These are phyloP conservation scores for Auanema sp. DNA, from an alignment of 2,888 invertebrate species.

Conservation along the genomic window DNA sequence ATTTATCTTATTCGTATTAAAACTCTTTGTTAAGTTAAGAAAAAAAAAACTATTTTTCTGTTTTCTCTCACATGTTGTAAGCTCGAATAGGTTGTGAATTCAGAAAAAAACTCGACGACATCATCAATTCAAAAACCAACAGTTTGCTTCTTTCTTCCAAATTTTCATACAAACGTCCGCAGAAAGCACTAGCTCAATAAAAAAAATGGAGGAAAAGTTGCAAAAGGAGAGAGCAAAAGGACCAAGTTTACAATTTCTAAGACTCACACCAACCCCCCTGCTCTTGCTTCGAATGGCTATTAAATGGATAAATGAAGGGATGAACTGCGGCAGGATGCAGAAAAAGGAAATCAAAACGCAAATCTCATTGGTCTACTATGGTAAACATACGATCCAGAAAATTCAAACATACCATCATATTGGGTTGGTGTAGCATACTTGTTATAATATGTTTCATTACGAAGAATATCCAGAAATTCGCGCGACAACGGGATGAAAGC, in stretches of 20 bases:
- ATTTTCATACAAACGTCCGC: too few relatives aligned
- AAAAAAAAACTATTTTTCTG: not conserved
- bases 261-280: too few relatives aligned
- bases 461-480: conserved; percentile 51
- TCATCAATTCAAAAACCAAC: not conserved
- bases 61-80: not conserved
- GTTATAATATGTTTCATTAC: conserved; percentile 55
- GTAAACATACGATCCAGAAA: not conserved
- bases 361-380: not conserved
- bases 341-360: not conserved
- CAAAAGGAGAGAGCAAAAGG: too few relatives aligned
- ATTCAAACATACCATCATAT: conserved; percentile 46
- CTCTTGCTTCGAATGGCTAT: too few relatives aligned
- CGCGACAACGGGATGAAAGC: conserved; percentile 46
- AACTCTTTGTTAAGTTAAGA: not conserved
- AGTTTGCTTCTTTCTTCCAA: not conserved
- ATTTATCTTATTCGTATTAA: too few relatives aligned
- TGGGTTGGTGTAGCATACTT: conserved; percentile 61
- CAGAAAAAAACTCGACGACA: too few relatives aligned
- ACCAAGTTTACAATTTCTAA: too few relatives aligned
- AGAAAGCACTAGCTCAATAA: too few relatives aligned
- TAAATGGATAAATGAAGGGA: not conserved
- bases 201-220: too few relatives aligned
- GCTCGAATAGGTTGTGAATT: not conserved
- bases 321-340: not conserved